These are phyloP conservation scores for Trachelipus rathkii DNA, from an alignment of 1,140 invertebrate genomes.

Conservation along the genomic window DNA sequence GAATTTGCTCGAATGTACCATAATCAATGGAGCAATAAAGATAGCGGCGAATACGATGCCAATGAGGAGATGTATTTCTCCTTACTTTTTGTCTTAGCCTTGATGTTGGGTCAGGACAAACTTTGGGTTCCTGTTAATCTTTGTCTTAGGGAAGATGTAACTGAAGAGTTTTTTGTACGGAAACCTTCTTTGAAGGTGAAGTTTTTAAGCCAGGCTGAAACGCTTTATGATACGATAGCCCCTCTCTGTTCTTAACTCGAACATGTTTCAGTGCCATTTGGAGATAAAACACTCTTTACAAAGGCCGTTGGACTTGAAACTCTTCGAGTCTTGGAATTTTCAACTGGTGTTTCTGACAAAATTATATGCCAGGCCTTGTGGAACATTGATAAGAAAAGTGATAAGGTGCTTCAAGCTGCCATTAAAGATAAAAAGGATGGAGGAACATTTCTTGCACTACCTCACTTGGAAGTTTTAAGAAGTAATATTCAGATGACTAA, in stretches of 20 bases:
- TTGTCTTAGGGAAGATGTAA: background rate
- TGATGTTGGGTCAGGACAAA: background rate
- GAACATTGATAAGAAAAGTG: conserved; percentile 8
- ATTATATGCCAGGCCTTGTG: background rate
- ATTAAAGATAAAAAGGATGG: background rate
- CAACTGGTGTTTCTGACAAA: background rate
- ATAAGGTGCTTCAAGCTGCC: background rate
- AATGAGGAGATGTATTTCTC: background rate
- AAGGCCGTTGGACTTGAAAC: background rate
- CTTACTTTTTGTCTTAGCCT: background rate
- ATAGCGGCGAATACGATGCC: background rate
- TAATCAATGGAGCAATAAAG: no score
- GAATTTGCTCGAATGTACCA: background rate
- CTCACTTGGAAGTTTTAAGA: background rate
- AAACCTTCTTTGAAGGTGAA: background rate
- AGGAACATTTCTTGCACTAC: background rate
- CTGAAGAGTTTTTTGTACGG: background rate
- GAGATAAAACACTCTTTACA: background rate
- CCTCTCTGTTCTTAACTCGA: background rate
- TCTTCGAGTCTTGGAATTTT: background rate
- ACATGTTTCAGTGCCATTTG: background rate
- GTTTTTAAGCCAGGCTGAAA: background rate
- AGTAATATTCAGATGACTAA: background rate
- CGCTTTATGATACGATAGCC: background rate
- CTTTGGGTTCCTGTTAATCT: background rate